Base-by-base conservation (phyloP, 1,140 invertebrate species). In the Theocolax elegans region DNA sequence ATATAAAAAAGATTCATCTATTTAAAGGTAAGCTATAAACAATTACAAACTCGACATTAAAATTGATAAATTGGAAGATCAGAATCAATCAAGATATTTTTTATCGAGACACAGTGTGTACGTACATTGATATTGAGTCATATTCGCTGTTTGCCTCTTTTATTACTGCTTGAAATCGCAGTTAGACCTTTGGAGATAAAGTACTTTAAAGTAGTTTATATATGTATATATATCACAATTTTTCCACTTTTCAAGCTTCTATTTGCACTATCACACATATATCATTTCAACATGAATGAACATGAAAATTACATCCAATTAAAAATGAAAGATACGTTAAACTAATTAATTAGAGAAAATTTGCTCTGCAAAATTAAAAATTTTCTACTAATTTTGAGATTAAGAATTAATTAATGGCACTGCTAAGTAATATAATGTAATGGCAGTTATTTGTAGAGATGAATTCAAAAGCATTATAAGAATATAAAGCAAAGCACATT, bases 131-230 rank as follows among this genome's bases (percentile, higher is more conserved):
- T 54, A 70, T 56, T 63, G 40, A 56, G 53, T 51, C 23, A 64
- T 46, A 63, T 53, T 68, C 19, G 29, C 29, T 54, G 40, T 49
- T 69, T 62, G 17, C 19, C 51, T 59, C n/a, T 68, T 38, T 9
- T 31, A 62, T 44, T 44, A 54, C 31, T 69, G 58, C 31, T 31
- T 73, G 66, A 46, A 73, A 68, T 72, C 67, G 68, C 73, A 74
- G 56, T 72, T 76, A 73, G 67, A 72, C 75, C 72, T 76, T 76
- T 76, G 67, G 72, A 49, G 68, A 71, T 75, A 71, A 74, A 73
- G 51, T 67, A 72, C 67, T 72, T 73, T 67, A 72, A 74, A 72
- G 58, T 73, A 54, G 44, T 69, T 42, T 72, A 70, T 67, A n/a
- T n/a, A n/a, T n/a, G n/a, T n/a, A n/a, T 35, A 67, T 67, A 73